phyloP scores from a whole-genome alignment of 2,113 vertebrate genomes.

The Boulengeromyrus knoepffleri region DNA sequence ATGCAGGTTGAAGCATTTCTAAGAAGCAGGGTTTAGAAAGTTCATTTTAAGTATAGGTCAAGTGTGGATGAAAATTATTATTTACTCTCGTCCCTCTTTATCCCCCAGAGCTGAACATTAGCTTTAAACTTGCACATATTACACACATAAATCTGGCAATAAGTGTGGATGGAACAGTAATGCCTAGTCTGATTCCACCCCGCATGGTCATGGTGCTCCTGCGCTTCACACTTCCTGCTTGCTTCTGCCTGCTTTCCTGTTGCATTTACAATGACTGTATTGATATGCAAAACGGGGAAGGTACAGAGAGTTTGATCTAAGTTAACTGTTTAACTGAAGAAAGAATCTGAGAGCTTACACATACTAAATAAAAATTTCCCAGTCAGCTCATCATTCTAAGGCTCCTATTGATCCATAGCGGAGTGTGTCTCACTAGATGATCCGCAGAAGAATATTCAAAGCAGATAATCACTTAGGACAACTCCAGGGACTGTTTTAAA shows the following conservation, averaged over 20 bases:
- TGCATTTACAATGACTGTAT: constrained; percentile 7
- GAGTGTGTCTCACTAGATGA: constrained; percentile 38
- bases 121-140: not conserved
- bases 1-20: not conserved
- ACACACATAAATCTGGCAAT: constrained; percentile 4
- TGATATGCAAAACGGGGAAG: constrained; percentile 31
- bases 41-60: not conserved
- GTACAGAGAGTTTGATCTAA: constrained; percentile 40
- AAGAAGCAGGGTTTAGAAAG: not conserved
- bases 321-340: constrained; percentile 38
- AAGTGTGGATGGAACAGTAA: not conserved
- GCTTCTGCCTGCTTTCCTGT: constrained; percentile 9
- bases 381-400: constrained; percentile 50
- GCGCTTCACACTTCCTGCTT: not conserved
- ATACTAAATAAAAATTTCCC: constrained; percentile 39
- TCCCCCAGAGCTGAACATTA: not conserved
- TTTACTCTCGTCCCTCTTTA: not conserved
- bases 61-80: not conserved
- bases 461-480: constrained; percentile 55
- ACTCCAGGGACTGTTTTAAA: constrained; percentile 52
- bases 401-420: constrained; percentile 52
- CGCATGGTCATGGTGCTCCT: not conserved
- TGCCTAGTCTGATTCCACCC: not conserved
- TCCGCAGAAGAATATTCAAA: constrained; percentile 47
- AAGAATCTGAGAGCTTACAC: constrained; percentile 30